Percentiles rank a stretch among this genome's conserved stretches.
phyloP scores from a whole-genome alignment of 2,113 vertebrate genomes.

The Varanus salvator region DNA sequence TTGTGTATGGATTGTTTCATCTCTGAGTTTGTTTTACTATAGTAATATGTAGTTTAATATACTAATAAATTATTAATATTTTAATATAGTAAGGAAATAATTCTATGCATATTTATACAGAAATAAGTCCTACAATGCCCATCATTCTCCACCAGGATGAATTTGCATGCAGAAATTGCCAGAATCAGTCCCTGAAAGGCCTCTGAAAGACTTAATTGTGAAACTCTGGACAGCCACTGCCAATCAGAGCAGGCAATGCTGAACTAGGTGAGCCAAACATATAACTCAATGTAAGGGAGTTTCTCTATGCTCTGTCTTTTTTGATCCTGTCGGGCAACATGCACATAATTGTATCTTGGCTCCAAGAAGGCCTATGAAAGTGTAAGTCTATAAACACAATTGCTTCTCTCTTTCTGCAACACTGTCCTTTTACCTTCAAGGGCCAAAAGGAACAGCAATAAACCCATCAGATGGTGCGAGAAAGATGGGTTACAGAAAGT shows the following conservation, averaged over 20 bases:
- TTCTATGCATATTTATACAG: too few species aligned
- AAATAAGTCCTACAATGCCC: too few species aligned
- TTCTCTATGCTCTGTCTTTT: background rate
- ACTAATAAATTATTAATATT: too few species aligned
- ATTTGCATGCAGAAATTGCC: background rate
- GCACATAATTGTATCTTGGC: background rate
- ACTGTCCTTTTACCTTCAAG: background rate
- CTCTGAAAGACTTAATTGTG: background rate
- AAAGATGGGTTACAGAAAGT: background rate
- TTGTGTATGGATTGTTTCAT: background rate
- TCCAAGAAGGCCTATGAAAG: background rate
- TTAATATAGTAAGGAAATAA: too few species aligned
- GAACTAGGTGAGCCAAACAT: background rate
- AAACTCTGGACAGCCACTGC: background rate
- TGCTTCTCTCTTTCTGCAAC: background rate
- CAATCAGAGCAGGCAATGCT: background rate
- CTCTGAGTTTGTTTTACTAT: too few species aligned
- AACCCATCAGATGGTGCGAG: background rate
- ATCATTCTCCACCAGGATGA: too few species aligned
- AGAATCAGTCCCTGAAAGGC: background rate
- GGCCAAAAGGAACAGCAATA: background rate
- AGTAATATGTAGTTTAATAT: too few species aligned
- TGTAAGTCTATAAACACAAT: conserved; percentile 11
- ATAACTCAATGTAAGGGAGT: background rate
- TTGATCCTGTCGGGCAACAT: background rate